Percentiles rank a stretch among this genome's conserved stretches.
These are phyloP conservation scores for Brachynemurus nebulosus DNA, from an alignment of 2,888 invertebrate species.

Conservation along the genomic window DNA sequence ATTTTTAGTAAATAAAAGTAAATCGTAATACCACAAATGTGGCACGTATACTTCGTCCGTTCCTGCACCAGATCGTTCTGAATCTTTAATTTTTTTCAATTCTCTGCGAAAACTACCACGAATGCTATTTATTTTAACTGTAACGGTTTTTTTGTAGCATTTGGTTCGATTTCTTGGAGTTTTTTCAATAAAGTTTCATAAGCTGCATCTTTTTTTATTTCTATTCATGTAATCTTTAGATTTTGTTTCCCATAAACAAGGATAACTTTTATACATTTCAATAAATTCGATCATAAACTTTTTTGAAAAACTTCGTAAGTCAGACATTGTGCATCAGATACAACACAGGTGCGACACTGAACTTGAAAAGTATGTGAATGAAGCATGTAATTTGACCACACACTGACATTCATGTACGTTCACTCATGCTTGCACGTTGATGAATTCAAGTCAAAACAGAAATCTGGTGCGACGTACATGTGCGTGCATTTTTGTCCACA, in stretches of 20 bases:
- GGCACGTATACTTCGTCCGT: constrained; percentile 6
- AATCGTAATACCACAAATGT: constrained; percentile 8
- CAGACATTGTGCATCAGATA: too few species aligned
- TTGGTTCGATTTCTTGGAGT: constrained; percentile 13
- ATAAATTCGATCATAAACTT: constrained; percentile 19
- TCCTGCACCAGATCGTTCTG: not conserved
- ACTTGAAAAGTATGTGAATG: too few species aligned
- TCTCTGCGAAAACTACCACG: constrained; percentile 18
- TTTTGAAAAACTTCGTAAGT: too few species aligned
- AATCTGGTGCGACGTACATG: too few species aligned
- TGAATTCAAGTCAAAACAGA: too few species aligned
- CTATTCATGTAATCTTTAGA: constrained; percentile 17
- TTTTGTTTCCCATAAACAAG: constrained; percentile 19
- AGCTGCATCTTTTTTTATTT: constrained; percentile 15
- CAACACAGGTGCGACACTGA: too few species aligned
- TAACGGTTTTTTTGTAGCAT: constrained; percentile 13
- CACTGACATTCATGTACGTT: too few species aligned
- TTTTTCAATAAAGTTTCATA: constrained; percentile 14
- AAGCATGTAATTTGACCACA: too few species aligned
- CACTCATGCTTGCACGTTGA: too few species aligned
- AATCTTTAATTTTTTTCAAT: constrained; percentile 13
- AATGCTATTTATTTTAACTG: constrained; percentile 18
- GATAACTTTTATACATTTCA: constrained; percentile 17
- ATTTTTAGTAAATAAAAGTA: too few species aligned
- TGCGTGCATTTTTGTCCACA: too few species aligned